These are phyloP conservation scores for Brachylomia viminalis DNA, from an alignment of 2,888 invertebrate species.

Conservation along the genomic window DNA sequence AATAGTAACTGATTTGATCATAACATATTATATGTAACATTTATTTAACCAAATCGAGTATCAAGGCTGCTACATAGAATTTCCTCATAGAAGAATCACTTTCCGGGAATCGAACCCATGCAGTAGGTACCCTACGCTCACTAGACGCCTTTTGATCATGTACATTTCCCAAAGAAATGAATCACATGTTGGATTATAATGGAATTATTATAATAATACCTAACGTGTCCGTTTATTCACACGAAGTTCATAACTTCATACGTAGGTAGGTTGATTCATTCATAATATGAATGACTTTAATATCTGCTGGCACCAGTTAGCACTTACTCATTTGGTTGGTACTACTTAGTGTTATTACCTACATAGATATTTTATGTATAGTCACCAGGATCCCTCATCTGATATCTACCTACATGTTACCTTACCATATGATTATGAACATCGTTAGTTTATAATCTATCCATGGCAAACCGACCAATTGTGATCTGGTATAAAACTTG, in stretches of 20 bases:
- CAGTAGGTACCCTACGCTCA: neutral
- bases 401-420: neutral
- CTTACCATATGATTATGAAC: too few species aligned
- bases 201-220: conserved; percentile 7
- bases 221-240: conserved; percentile 32
- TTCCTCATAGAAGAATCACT: neutral
- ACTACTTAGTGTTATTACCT: conserved; percentile 4
- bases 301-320: conserved; percentile 10
- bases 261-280: conserved; percentile 28
- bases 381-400: neutral
- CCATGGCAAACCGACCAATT: too few species aligned
- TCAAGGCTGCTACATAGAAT: neutral
- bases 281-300: conserved; percentile 34
- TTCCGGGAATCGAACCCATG: neutral
- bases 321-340: conserved; percentile 29
- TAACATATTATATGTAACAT: neutral
- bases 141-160: neutral
- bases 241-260: neutral
- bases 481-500: too few species aligned
- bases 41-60: neutral
- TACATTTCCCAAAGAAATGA: neutral
- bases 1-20: neutral
- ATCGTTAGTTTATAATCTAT: too few species aligned
- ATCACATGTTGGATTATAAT: conserved; percentile 21
- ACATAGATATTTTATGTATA: neutral